These are phyloP conservation scores for Rhingia rostrata DNA, from an alignment of 2,888 invertebrate species.

Conservation along the genomic window DNA sequence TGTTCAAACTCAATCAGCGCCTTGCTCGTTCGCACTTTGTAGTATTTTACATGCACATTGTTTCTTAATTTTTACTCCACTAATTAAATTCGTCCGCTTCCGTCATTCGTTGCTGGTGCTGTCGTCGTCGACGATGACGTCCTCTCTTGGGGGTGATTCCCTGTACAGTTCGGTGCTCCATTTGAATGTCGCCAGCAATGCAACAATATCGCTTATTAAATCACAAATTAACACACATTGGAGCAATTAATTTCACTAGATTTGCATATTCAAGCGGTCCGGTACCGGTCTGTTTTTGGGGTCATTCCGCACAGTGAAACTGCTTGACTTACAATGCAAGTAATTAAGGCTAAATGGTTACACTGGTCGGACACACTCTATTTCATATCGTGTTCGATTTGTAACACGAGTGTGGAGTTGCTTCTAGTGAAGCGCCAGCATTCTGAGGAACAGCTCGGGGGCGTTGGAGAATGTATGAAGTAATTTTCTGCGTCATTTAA, in stretches of 20 bases:
- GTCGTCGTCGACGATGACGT: not conserved
- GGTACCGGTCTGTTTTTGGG: slow-evolving; percentile 33
- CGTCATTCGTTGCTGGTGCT: slow-evolving; percentile 10
- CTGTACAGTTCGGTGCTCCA: slow-evolving; percentile 39
- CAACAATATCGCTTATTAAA: slow-evolving; percentile 73
- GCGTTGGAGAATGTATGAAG: slow-evolving; percentile 74
- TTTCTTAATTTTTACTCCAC: slow-evolving; percentile 70
- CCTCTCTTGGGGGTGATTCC: slow-evolving; percentile 21
- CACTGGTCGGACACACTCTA: slow-evolving; percentile 41
- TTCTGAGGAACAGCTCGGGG: slow-evolving; percentile 25
- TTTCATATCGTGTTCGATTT: slow-evolving; percentile 16
- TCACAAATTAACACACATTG: slow-evolving; percentile 74
- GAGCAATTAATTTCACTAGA: slow-evolving; percentile 66
- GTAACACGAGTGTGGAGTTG: slow-evolving; percentile 32
- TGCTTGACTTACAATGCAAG: slow-evolving; percentile 50
- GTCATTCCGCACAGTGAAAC: slow-evolving; percentile 49
- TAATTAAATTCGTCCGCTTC: slow-evolving; percentile 70
- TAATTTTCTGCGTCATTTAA: slow-evolving; percentile 83
- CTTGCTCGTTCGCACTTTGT: slow-evolving; percentile 68
- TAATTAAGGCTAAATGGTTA: slow-evolving; percentile 68
- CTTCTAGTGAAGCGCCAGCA: slow-evolving; percentile 14
- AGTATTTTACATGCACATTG: slow-evolving; percentile 66
- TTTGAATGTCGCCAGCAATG: slow-evolving; percentile 71
- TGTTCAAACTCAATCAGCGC: slow-evolving; percentile 62
- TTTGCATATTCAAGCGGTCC: slow-evolving; percentile 68